These are phyloP conservation scores for Suncus etruscus DNA, from an alignment of 2,113 vertebrate genomes.

Conservation along the genomic window DNA sequence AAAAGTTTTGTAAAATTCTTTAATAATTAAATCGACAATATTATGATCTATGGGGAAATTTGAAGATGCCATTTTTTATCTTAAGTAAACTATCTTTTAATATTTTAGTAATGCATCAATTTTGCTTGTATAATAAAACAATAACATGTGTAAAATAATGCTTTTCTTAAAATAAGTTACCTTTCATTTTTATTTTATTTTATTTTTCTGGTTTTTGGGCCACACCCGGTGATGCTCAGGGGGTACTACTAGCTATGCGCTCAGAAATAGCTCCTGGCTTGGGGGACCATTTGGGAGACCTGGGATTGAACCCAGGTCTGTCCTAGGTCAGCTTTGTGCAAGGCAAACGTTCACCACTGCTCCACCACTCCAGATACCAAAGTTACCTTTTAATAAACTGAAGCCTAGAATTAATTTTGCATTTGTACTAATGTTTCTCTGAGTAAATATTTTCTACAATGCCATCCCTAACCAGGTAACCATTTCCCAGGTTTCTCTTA, in stretches of 20 bases:
- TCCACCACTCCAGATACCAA: background rate
- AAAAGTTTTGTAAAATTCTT: background rate
- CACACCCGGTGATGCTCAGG: too few relatives aligned
- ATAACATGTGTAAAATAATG: background rate
- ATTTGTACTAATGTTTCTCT: background rate
- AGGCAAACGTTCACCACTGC: too few relatives aligned
- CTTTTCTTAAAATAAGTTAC: slow-evolving; percentile 15
- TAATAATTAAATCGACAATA: background rate
- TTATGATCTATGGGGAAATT: background rate
- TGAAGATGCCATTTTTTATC: background rate
- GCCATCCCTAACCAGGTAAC: background rate
- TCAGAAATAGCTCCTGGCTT: too few relatives aligned
- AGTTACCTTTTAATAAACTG: background rate
- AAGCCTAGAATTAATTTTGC: background rate
- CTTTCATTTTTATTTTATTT: too few relatives aligned
- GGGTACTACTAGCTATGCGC: too few relatives aligned
- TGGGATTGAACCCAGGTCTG: too few relatives aligned
- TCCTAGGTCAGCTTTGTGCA: too few relatives aligned
- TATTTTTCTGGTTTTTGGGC: too few relatives aligned
- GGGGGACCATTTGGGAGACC: too few relatives aligned
- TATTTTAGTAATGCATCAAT: background rate
- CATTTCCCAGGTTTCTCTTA: slow-evolving; percentile 17
- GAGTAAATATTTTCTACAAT: background rate
- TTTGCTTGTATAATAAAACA: background rate
- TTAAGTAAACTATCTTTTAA: background rate